Evolutionary conservation across 2,888 invertebrate genomes (phyloP).

Genomic region (Mantis religiosa): DNA sequence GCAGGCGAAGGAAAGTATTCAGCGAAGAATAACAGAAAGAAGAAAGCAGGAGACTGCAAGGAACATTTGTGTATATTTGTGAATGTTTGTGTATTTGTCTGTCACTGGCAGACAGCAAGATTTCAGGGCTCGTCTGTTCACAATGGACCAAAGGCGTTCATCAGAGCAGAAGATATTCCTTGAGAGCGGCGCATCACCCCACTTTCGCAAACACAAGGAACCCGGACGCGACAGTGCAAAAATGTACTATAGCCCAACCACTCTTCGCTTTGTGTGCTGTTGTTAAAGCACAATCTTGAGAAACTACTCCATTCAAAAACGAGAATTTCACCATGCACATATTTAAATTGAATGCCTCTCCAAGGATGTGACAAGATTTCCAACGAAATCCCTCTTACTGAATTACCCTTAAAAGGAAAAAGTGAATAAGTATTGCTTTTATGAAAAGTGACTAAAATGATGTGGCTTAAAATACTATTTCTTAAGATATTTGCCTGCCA

Average conservation of each 20-base stretch:
- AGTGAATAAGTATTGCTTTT: too few species aligned
- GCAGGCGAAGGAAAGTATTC: neutral
- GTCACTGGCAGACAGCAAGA: neutral
- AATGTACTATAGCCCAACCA: neutral
- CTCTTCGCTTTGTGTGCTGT: too few species aligned
- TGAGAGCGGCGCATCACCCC: neutral
- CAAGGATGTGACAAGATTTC: too few species aligned
- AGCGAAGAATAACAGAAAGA: neutral
- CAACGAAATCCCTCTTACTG: too few species aligned
- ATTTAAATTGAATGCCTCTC: too few species aligned
- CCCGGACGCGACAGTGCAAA: neutral
- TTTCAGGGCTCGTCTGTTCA: neutral
- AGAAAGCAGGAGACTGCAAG: neutral
- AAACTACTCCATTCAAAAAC: too few species aligned
- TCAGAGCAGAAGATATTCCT: slow-evolving; percentile 10
- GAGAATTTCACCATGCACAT: too few species aligned
- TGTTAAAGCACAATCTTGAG: too few species aligned
- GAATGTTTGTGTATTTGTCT: neutral
- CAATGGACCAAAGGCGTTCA: neutral
- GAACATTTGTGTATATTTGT: neutral
- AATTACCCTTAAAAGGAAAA: too few species aligned
- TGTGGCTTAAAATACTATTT: too few species aligned
- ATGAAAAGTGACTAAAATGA: too few species aligned
- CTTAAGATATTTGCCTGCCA: too few species aligned
- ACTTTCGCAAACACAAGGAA: neutral